These are phyloP conservation scores for Periparus ater DNA, from an alignment of 2,797 vertebrate genomes.

Conservation along the genomic window DNA sequence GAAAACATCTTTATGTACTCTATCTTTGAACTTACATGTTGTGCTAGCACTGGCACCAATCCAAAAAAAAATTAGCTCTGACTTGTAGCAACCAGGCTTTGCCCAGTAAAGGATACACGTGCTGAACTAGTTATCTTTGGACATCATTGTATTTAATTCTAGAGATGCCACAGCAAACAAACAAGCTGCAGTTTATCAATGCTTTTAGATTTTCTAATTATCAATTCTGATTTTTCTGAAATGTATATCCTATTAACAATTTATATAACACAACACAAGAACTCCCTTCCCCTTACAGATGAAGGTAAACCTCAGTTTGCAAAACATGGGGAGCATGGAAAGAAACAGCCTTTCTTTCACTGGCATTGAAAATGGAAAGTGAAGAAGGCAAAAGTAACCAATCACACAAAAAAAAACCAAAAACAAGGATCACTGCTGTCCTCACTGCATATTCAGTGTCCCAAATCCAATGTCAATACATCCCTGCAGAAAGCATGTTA, in stretches of 20 bases:
- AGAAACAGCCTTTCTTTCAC: neutral
- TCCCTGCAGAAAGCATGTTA: neutral
- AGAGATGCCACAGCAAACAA: neutral
- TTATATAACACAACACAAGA: neutral
- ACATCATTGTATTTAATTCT: neutral
- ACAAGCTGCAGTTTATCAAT: neutral
- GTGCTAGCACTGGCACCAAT: neutral
- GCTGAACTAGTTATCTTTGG: neutral
- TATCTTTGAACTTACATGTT: constrained; percentile 32
- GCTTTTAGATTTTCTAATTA: neutral
- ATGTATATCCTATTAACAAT: neutral
- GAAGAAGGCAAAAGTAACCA: neutral
- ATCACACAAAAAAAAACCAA: neutral
- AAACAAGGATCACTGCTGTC: neutral
- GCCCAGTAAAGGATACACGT: neutral
- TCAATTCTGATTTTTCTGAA: constrained; percentile 3
- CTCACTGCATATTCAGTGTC: neutral
- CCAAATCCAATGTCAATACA: neutral
- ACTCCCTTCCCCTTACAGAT: neutral
- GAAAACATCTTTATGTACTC: constrained; percentile 21
- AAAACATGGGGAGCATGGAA: neutral
- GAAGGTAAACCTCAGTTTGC: neutral
- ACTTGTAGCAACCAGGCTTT: neutral
- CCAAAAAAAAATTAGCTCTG: neutral
- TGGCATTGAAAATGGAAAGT: neutral